Conservation (phyloP, 30 jellyfish, hydroid and myxozoan genomes). For the Pseudorhiza aurosa region DNA sequence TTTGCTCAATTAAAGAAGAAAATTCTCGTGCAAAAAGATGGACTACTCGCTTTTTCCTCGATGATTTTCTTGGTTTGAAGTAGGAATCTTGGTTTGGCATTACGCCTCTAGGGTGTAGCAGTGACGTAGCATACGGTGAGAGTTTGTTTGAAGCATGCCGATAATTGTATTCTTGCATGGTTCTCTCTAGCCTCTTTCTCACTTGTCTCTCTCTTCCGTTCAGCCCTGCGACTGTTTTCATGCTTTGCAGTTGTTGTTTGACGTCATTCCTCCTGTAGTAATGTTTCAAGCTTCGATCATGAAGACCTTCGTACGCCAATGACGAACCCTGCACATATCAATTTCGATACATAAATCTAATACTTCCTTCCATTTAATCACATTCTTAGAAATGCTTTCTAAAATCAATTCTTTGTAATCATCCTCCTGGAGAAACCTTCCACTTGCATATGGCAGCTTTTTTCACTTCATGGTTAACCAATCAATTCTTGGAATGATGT, state of each 20-base stretch:
- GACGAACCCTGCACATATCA: too few species aligned
- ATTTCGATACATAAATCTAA: background rate
- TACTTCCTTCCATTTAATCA: background rate
- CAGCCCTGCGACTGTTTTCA: constrained; percentile 49
- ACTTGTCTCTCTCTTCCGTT: constrained; percentile 62
- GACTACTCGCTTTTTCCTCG: constrained; percentile 30
- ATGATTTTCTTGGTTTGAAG: constrained; percentile 12
- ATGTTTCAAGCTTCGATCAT: constrained; percentile 68
- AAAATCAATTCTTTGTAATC: too few species aligned
- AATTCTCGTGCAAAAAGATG: too few species aligned
- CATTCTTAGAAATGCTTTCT: too few species aligned
- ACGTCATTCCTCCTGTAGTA: constrained; percentile 46
- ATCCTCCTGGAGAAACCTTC: too few species aligned
- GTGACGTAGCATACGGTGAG: constrained; percentile 57
- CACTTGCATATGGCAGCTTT: too few species aligned
- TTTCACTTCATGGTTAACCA: too few species aligned
- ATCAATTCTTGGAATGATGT: too few species aligned
- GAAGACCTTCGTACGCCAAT: constrained; percentile 71
- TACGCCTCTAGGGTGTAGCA: constrained; percentile 24
- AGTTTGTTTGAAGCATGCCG: constrained; percentile 7
- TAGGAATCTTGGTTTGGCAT: constrained; percentile 11
- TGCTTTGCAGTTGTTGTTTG: constrained; percentile 54
- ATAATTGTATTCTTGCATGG: constrained; percentile 47
- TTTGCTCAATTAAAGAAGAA: too few species aligned
- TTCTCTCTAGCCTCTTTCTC: constrained; percentile 37